Conservation (phyloP, 1,140 invertebrate genomes). For the Nomia melanderi region DNA sequence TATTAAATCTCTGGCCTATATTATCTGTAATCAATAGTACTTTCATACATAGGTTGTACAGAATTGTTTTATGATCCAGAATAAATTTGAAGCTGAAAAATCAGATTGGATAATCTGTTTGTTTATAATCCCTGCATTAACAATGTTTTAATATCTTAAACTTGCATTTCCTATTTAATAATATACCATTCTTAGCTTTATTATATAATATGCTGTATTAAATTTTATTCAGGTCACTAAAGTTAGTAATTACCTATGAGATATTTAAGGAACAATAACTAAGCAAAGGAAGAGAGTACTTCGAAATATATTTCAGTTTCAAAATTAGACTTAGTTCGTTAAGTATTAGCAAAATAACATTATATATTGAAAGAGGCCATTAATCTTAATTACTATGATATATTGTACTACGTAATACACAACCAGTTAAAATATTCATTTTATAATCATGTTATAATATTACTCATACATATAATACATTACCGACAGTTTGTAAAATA, state of each 20-base stretch:
- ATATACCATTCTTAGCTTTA: slow-evolving; percentile 12
- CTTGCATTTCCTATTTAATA: not conserved
- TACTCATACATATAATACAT: slow-evolving; percentile 56
- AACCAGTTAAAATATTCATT: slow-evolving; percentile 54
- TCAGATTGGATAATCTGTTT: slow-evolving; percentile 53
- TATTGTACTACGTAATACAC: slow-evolving; percentile 49
- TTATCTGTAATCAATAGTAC: slow-evolving; percentile 51
- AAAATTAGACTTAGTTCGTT: slow-evolving; percentile 32
- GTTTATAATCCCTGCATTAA: slow-evolving; percentile 30
- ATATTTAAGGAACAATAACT: slow-evolving; percentile 20
- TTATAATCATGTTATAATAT: slow-evolving; percentile 65
- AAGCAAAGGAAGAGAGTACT: slow-evolving; percentile 38
- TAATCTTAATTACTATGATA: slow-evolving; percentile 47
- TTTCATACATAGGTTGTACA: slow-evolving; percentile 64
- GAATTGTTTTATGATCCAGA: slow-evolving; percentile 52
- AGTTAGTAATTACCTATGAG: slow-evolving; percentile 6
- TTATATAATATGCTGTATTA: not conserved
- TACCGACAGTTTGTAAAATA: slow-evolving; percentile 61
- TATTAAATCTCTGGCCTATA: slow-evolving; percentile 65
- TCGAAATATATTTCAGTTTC: slow-evolving; percentile 37
- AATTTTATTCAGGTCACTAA: slow-evolving; percentile 16
- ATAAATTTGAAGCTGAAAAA: slow-evolving; percentile 56
- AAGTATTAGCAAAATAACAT: slow-evolving; percentile 19
- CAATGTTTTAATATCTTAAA: slow-evolving; percentile 1
- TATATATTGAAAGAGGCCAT: slow-evolving; percentile 20